A percentile compares a stretch with the other conserved stretches of the same genome.
Conservation (phyloP, 1,140 invertebrate genomes). For the Trinorchestia longiramus region DNA sequence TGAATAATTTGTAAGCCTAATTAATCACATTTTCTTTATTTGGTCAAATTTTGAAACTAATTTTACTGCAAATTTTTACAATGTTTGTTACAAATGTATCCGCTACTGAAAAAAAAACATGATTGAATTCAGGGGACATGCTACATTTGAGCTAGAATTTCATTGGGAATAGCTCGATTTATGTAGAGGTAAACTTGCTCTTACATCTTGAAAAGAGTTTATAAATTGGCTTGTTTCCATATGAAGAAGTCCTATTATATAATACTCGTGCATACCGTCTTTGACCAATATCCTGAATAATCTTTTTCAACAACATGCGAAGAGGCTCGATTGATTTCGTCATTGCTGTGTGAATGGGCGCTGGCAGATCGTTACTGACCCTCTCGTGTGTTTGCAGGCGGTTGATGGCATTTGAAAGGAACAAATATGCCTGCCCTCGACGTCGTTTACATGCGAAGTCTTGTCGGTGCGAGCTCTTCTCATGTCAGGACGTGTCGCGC, state of each 20-base stretch:
- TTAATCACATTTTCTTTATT: no score
- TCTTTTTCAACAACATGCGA: not conserved
- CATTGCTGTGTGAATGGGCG: not conserved
- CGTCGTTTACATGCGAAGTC: constrained; percentile 46
- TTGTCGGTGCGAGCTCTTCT: constrained; percentile 35
- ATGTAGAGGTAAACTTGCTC: not conserved
- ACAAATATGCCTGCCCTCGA: constrained; percentile 39
- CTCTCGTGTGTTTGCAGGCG: constrained; percentile 6
- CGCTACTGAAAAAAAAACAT: no score
- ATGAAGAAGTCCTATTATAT: not conserved
- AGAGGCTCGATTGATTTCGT: constrained; percentile 5
- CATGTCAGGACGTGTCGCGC: constrained; percentile 53
- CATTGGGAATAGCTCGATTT: not conserved
- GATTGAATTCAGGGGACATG: no score
- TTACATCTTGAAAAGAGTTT: not conserved
- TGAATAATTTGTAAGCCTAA: no score
- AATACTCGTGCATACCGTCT: not conserved
- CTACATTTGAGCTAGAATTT: not conserved
- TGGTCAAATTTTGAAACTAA: no score
- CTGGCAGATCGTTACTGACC: constrained; percentile 31
- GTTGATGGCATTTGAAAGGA: constrained; percentile 20
- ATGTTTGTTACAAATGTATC: no score
- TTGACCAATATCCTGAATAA: not conserved
- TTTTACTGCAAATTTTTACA: no score
- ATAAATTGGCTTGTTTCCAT: not conserved